Evolutionary conservation across 92 coral and sea anemone genomes (phyloP).

Genomic region (Epizoanthus illoricatus): DNA sequence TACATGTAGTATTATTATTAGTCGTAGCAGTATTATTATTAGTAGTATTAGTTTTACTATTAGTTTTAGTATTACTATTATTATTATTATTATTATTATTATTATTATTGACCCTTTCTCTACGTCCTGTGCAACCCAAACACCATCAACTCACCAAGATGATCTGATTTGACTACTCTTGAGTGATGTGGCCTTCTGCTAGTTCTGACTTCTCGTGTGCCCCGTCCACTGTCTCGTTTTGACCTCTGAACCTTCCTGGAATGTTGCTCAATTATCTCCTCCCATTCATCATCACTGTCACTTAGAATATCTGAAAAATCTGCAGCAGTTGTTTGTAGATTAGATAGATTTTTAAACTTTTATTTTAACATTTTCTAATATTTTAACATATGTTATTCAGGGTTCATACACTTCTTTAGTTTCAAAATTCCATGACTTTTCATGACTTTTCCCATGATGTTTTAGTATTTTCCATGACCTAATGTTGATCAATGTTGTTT

Average conservation of each 20-base stretch:
- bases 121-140: no score
- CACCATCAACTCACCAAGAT: slow-evolving; percentile 1
- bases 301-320: slow-evolving; percentile 31
- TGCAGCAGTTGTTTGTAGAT: background rate
- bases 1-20: no score
- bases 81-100: no score
- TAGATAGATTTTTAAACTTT: background rate
- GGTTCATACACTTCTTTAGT: background rate
- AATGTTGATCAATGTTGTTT: no score
- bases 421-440: no score
- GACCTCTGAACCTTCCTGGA: slow-evolving; percentile 4
- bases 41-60: no score
- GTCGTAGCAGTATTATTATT: no score
- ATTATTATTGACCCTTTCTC: no score
- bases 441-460: no score
- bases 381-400: background rate
- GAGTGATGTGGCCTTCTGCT: slow-evolving; percentile 25
- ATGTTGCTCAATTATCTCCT: slow-evolving; percentile 21
- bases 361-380: background rate
- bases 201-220: slow-evolving; percentile 23
- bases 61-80: no score
- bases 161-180: slow-evolving; percentile 18
- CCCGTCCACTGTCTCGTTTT: slow-evolving; percentile 1
- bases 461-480: no score
- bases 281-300: slow-evolving; percentile 32